Base-by-base conservation (phyloP, 2,888 invertebrate species). In the Brachylomia viminalis region DNA sequence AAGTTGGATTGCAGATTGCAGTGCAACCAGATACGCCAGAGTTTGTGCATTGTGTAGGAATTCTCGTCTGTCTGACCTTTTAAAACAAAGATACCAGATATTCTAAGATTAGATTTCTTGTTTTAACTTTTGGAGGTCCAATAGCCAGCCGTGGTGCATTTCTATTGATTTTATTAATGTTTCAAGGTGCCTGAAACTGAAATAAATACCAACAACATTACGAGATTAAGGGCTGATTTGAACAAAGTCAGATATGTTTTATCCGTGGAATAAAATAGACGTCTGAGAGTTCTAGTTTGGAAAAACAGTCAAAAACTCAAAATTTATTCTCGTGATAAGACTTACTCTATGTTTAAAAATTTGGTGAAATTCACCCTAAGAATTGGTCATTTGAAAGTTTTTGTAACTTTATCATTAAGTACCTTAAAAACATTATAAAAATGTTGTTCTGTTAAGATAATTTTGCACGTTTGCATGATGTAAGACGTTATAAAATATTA, bases 121-220 rank as follows among this genome's bases (percentile, higher is more conserved):
- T 78, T 78, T 78, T 58, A 78, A 65, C 79, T 47, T 78, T 82
- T 68, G 49, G 27, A 33, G 33, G 20, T 30, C 38, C 27, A 4
- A 58, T 38, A 58, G 49, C 27, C 30, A 56, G 15, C 10, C n/a
- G 13, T 30, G 30, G 13, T 54, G 38, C 47, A 73, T 2, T 54
- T 54, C 1, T 47, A 54, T 80, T n/a, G 20, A 49, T 56, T 42
- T 49, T 45, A 27, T 42, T 0, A 56, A 64, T 17, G 33, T 61
- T 45, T 23, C 13, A 20, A 42, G 10, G 5, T 30, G 13, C 20
- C 23, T 17, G 20, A 58, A 20, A 20, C 20, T 17, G 5, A 45
- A 38, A 64, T 42, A 15, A 52, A 56, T 45, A n/a, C 38, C 2
- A 10, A n/a, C 15, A 33, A 42, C 1, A 47, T 20, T 38, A 20